Percentiles rank a stretch among this genome's conserved stretches.
phyloP scores from a whole-genome alignment of 53 echinoderm and acorn worm species.

The Stichopus horrens region DNA sequence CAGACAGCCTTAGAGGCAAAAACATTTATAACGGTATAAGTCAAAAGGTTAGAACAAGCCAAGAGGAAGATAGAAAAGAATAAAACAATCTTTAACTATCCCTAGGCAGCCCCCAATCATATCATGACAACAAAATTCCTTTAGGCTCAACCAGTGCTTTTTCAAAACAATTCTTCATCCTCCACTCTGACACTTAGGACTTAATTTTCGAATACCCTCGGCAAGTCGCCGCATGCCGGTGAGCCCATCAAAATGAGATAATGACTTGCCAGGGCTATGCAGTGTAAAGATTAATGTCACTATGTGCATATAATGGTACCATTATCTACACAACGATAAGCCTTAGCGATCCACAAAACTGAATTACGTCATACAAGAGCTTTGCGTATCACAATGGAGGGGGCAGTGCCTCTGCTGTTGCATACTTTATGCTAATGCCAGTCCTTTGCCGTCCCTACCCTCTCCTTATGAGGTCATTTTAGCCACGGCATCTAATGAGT shows the following conservation, averaged over 20 bases:
- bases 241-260: conserved; percentile 41
- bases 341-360: conserved; percentile 36
- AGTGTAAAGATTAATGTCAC: conserved; percentile 40
- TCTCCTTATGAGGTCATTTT: conserved; percentile 33
- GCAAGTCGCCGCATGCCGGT: conserved; percentile 19
- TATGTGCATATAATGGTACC: conserved; percentile 41
- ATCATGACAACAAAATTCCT: conserved; percentile 37
- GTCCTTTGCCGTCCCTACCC: conserved; percentile 39
- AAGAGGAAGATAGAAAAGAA: not conserved
- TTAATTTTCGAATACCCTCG: conserved; percentile 30
- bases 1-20: not conserved
- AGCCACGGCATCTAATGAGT: conserved; percentile 32
- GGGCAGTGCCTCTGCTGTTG: not conserved
- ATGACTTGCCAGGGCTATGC: conserved; percentile 26
- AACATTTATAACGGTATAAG: not conserved
- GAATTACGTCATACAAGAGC: conserved; percentile 18
- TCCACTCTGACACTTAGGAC: conserved; percentile 18
- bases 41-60: too few relatives aligned
- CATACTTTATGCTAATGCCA: conserved; percentile 47
- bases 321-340: conserved; percentile 49
- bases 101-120: conserved; percentile 19
- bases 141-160: conserved; percentile 33
- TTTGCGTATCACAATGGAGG: not conserved
- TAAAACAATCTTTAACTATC: not conserved
- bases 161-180: conserved; percentile 41